These are phyloP conservation scores for Notechis scutatus DNA, from an alignment of 2,113 vertebrate species.

Conservation along the genomic window DNA sequence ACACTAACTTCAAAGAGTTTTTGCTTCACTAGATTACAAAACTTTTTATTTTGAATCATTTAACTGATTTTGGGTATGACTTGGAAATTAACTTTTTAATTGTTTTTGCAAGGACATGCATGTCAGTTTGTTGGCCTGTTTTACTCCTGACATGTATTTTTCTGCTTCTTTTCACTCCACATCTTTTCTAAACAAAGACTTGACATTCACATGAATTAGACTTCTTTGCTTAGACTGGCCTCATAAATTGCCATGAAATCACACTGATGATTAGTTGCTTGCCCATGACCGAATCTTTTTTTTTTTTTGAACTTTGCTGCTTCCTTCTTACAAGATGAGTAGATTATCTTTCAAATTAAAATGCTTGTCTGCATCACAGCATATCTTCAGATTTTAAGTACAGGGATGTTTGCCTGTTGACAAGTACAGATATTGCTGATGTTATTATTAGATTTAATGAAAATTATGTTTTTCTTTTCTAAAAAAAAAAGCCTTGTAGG, in stretches of 20 bases:
- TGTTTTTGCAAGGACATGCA: neutral
- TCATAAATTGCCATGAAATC: conserved; percentile 31
- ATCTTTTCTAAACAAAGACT: conserved; percentile 1
- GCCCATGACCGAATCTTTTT: conserved; percentile 12
- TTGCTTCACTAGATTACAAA: conserved; percentile 7
- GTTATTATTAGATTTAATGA: neutral
- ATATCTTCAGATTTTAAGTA: neutral
- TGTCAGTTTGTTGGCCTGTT: neutral
- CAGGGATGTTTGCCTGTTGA: neutral
- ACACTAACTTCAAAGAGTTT: neutral
- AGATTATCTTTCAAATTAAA: conserved; percentile 2
- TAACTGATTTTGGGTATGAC: neutral
- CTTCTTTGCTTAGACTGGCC: neutral
- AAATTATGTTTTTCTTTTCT: neutral
- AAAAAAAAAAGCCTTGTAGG: neutral
- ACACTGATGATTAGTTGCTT: conserved; percentile 29
- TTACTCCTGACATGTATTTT: neutral
- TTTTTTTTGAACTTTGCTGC: conserved; percentile 1
- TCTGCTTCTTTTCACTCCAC: conserved; percentile 8
- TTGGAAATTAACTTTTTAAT: neutral
- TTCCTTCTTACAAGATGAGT: conserved; percentile 5
- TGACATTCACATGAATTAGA: conserved; percentile 4
- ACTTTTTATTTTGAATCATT: conserved; percentile 12
- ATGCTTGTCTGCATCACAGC: conserved; percentile 11
- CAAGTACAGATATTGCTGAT: neutral